These are phyloP conservation scores for Synaphobranchus kaupii DNA, from an alignment of 2,797 vertebrate species.

Conservation along the genomic window DNA sequence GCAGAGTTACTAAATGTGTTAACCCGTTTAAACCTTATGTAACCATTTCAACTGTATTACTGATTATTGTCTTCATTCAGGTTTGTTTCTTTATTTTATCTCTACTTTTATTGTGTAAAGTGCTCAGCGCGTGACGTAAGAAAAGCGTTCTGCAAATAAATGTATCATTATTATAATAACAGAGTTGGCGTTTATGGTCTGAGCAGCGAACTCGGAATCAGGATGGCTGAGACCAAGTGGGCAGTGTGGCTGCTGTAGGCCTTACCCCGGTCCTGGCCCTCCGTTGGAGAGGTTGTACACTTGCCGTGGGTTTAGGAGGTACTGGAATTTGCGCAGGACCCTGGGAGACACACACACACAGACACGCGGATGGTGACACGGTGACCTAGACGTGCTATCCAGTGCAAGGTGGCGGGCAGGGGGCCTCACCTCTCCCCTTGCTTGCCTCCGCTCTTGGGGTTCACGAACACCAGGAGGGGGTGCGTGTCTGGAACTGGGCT, in stretches of 20 bases:
- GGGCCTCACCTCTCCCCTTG: slow-evolving; percentile 83
- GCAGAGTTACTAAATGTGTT: background rate
- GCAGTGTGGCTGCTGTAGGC: background rate
- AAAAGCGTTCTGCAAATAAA: too few species aligned
- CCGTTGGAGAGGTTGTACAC: slow-evolving; percentile 85
- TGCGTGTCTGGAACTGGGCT: slow-evolving; percentile 77
- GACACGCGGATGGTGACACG: slow-evolving; percentile 27
- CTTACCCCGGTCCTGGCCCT: slow-evolving; percentile 84
- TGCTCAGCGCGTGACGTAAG: too few species aligned
- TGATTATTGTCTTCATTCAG: too few species aligned
- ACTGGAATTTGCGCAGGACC: slow-evolving; percentile 89
- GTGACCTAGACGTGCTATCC: background rate
- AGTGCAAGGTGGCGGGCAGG: background rate
- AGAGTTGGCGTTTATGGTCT: too few species aligned
- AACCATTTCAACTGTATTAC: background rate
- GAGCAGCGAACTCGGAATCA: too few species aligned
- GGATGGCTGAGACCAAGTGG: background rate
- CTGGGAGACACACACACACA: slow-evolving; percentile 62
- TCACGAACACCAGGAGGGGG: slow-evolving; percentile 91
- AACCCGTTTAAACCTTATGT: too few species aligned
- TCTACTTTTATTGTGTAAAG: too few species aligned
- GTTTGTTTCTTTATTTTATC: too few species aligned
- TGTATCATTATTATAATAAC: too few species aligned
- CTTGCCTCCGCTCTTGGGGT: slow-evolving; percentile 93
- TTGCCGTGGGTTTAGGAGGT: slow-evolving; percentile 89